Base-by-base conservation (phyloP, 1,140 invertebrate genomes). In the Ceratina calcarata region DNA sequence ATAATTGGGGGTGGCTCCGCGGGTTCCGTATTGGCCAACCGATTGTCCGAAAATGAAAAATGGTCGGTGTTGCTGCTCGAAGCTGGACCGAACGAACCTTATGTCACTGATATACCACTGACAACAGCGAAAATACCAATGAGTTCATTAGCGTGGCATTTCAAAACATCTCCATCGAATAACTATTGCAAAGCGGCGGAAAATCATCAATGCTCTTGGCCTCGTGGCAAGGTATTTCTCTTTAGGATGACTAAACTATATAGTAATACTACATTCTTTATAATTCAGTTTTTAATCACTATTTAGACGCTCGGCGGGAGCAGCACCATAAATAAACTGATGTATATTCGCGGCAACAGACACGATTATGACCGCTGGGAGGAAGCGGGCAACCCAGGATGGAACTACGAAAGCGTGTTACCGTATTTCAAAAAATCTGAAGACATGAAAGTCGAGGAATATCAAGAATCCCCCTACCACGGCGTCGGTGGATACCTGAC, bases 301-400 rank as follows among this genome's bases (percentile, higher is more conserved):
- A n/a, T n/a, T n/a, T n/a, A 82, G 80, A 70, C 51, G 1, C 89
- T 97, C 6, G 98, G 98, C 15, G 98, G 98, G 2, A 96, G 95
- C 2, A 97, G 96, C 83, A 95, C 95, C 3, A 91, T 98, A 16
- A 98, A 98, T 89, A 97, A 96, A 2, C 98, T 98, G 97, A 94
- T 98, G 53, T 98, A 98, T 83, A 94, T n/a, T n/a, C 93, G 98
- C 49, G 98, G 98, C 0, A 97, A 98, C 91, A 95, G 94, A 55
- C 92, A 91, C 3, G 97, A 98, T 91, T 99, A 98, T 88, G 96
- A 99, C 92, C 91, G 60, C 85, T 95, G 91, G 97, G 94, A 86
- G 97, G 91, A 91, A 55, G 87, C 95, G 90, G 97, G 94, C 84
- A 98, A 96, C 91, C 69, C 89, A 3, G 96, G 94, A 18, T 98